Percentiles rank a stretch among this genome's conserved stretches.
Evolutionary conservation across 2,113 vertebrate genomes (phyloP).

Genomic region (Peromyscus californicus): DNA sequence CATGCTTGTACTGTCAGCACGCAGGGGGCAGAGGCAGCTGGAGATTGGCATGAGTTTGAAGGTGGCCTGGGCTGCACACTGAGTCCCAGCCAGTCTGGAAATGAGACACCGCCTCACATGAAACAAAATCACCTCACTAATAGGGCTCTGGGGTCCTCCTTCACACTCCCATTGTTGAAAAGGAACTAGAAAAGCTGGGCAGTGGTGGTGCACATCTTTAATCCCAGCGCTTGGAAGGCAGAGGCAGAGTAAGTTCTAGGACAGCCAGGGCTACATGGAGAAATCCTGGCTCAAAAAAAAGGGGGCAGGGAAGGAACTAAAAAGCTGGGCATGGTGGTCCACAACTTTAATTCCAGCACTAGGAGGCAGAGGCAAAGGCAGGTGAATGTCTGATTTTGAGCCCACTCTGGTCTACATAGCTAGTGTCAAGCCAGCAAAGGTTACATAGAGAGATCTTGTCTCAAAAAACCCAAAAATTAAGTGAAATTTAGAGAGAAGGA

Average conservation of each 20-base stretch:
- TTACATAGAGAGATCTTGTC: not conserved
- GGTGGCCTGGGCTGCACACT: too few relatives aligned
- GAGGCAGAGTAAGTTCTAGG: not conserved
- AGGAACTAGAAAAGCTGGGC: not conserved
- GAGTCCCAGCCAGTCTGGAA: not conserved
- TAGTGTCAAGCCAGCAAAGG: not conserved
- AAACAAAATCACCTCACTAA: not conserved
- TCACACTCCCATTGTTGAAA: not conserved
- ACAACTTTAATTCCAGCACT: not conserved
- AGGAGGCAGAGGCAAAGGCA: not conserved
- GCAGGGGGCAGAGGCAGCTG: not conserved
- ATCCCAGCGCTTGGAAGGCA: not conserved
- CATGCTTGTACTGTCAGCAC: not conserved
- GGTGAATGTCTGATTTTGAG: not conserved
- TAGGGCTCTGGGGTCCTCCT: not conserved
- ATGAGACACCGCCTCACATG: not conserved
- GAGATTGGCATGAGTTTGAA: not conserved
- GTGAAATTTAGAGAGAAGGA: not conserved
- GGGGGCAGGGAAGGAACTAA: not conserved
- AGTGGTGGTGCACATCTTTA: too few relatives aligned
- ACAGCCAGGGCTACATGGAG: not conserved
- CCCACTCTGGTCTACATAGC: not conserved
- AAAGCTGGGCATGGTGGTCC: too few relatives aligned
- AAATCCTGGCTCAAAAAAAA: not conserved
- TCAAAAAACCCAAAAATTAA: not conserved